phyloP scores from a whole-genome alignment of 2,888 invertebrate species.

The Cryptocephalus primarius region DNA sequence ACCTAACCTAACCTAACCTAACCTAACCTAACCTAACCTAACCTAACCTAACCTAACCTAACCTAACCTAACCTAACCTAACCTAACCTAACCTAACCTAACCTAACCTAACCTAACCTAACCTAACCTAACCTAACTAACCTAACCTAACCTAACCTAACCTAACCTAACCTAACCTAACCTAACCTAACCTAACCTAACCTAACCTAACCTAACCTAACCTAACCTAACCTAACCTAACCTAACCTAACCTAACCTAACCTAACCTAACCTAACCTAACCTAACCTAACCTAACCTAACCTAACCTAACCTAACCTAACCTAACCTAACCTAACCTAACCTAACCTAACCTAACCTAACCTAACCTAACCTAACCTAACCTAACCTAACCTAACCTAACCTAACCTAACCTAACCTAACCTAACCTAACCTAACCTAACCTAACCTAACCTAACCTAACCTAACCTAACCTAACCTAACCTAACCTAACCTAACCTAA shows the following conservation, averaged over 20 bases:
- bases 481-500: no score
- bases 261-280: constrained; percentile 13
- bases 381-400: constrained; percentile 13
- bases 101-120: constrained; percentile 5
- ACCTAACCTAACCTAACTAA: constrained; percentile 5
- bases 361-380: constrained; percentile 14
- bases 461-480: no score
- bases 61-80: constrained; percentile 5
- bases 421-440: constrained; percentile 13
- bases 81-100: constrained; percentile 4
- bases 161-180: constrained; percentile 6
- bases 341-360: constrained; percentile 13
- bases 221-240: constrained; percentile 13
- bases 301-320: constrained; percentile 12
- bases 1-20: constrained; percentile 5
- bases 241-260: constrained; percentile 13
- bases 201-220: constrained; percentile 13
- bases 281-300: constrained; percentile 13
- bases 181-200: constrained; percentile 13
- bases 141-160: constrained; percentile 6
- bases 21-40: constrained; percentile 5
- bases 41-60: constrained; percentile 6
- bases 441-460: no score
- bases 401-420: constrained; percentile 14
- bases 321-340: constrained; percentile 9